phyloP scores from a whole-genome alignment of 2,113 vertebrate genomes.

The Naja naja region DNA sequence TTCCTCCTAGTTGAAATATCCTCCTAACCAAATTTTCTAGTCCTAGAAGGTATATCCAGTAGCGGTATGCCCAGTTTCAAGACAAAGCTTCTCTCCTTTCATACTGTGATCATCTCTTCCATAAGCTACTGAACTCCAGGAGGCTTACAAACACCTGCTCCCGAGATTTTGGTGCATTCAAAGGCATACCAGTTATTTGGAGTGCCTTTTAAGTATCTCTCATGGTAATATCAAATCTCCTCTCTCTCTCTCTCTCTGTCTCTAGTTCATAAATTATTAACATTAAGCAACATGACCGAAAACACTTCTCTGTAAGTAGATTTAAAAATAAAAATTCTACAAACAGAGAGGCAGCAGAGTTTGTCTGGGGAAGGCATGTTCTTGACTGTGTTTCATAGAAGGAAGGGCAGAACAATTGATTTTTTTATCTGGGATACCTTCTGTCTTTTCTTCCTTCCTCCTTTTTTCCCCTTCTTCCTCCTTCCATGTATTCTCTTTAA shows the following conservation, averaged over 20 bases:
- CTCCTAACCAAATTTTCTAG: neutral
- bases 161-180: conserved; percentile 40
- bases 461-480: no score
- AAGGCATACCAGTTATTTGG: conserved; percentile 32
- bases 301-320: conserved; percentile 15
- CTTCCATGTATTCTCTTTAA: no score
- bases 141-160: neutral
- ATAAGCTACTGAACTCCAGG: conserved; percentile 19
- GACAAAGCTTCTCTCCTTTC: conserved; percentile 25
- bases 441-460: no score
- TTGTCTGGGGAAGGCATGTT: neutral
- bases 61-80: conserved; percentile 22
- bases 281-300: neutral
- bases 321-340: neutral
- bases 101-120: neutral
- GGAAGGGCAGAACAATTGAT: neutral
- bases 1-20: neutral
- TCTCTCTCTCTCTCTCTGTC: neutral
- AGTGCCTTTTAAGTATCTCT: conserved; percentile 44
- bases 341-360: neutral
- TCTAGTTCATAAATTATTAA: conserved; percentile 19
- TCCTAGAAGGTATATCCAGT: neutral
- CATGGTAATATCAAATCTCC: conserved; percentile 21
- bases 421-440: neutral
- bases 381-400: neutral